phyloP scores from a whole-genome alignment of 2,888 invertebrate genomes.

The Netelia inedita region DNA sequence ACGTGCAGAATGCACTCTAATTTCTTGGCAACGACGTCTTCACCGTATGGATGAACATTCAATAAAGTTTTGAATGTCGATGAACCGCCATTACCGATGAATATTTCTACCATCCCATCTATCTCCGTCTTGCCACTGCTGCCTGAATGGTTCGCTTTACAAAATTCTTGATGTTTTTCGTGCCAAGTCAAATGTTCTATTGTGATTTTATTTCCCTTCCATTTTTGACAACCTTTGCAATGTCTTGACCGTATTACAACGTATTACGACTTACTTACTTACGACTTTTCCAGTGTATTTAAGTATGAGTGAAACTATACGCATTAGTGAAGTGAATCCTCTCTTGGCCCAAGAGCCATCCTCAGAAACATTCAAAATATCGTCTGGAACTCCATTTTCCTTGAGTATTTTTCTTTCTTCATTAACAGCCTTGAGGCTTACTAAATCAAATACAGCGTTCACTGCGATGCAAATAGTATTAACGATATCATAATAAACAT shows the following conservation, averaged over 20 bases:
- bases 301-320: constrained; percentile 65
- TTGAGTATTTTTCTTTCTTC: not conserved
- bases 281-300: constrained; percentile 63
- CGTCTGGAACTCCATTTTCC: constrained; percentile 20
- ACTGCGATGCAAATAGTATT: constrained; percentile 42
- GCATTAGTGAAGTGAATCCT: constrained; percentile 68
- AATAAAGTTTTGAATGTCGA: constrained; percentile 9
- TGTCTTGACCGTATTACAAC: constrained; percentile 59
- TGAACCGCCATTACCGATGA: constrained; percentile 23
- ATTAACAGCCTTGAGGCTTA: constrained; percentile 7
- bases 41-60: not conserved
- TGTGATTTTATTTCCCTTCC: constrained; percentile 47
- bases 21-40: not conserved
- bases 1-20: constrained; percentile 31
- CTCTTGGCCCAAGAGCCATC: constrained; percentile 67
- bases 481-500: constrained; percentile 27
- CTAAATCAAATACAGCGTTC: constrained; percentile 30
- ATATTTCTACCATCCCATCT: constrained; percentile 66
- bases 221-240: constrained; percentile 62
- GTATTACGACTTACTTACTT: no score
- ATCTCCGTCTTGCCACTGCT: constrained; percentile 69
- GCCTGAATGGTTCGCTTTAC: constrained; percentile 64
- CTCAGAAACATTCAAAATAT: constrained; percentile 62
- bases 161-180: constrained; percentile 53
- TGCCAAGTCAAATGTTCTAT: constrained; percentile 54